Percentiles rank a stretch among this genome's conserved stretches.
Evolutionary conservation across 2,113 vertebrate genomes (phyloP).

Genomic region (Cisticola juncidis): DNA sequence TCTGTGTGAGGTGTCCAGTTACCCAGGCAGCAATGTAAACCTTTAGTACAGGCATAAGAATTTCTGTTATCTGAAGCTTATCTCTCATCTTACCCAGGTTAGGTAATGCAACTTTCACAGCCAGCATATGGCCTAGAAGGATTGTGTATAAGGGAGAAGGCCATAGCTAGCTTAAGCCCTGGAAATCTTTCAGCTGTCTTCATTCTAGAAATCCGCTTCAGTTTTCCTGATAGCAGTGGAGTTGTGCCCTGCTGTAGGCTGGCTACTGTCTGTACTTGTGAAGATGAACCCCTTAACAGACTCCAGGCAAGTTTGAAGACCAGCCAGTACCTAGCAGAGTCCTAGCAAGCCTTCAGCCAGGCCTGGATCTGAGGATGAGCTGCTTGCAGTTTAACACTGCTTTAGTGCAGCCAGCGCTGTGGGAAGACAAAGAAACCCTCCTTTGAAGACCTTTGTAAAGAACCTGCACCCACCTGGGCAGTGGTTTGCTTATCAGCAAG

Average conservation of each 20-base stretch:
- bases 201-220: neutral
- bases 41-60: neutral
- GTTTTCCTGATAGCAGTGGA: neutral
- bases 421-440: neutral
- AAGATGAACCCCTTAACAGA: neutral
- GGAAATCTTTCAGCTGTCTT: neutral
- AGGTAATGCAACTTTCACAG: neutral
- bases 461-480: neutral
- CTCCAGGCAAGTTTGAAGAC: neutral
- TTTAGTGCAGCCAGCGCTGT: neutral
- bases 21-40: neutral
- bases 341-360: neutral
- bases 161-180: neutral
- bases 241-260: neutral
- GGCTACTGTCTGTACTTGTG: neutral
- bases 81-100: neutral
- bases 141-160: neutral
- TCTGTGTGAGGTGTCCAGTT: neutral
- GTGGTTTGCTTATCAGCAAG: neutral
- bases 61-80: neutral
- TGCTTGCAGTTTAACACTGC: neutral
- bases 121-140: neutral
- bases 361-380: fast-evolving
- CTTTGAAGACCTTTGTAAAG: neutral
- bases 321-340: neutral